Conservation (phyloP, 2,113 vertebrate species). For the Morphnarchus princeps region DNA sequence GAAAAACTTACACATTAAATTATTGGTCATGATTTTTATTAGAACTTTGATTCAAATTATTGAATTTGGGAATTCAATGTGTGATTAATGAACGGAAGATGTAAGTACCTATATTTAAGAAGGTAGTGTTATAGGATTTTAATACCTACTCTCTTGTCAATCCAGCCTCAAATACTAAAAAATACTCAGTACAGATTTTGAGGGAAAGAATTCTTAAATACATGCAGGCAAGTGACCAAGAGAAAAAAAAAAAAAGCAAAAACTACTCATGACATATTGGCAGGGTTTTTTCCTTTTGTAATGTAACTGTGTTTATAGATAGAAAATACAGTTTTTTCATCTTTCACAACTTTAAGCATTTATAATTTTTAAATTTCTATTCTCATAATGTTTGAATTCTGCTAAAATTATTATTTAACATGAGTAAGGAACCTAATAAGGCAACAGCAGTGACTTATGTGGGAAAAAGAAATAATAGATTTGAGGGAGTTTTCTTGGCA, state of each 20-base stretch:
- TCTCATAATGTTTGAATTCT: neutral
- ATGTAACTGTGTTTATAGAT: neutral
- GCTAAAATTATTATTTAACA: neutral
- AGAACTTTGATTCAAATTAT: neutral
- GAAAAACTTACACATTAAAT: neutral
- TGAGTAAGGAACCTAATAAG: neutral
- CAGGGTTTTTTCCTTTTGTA: neutral
- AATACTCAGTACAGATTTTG: neutral
- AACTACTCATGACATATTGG: neutral
- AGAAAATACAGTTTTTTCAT: neutral
- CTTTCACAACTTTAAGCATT: neutral
- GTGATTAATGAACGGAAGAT: neutral
- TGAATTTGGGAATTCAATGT: neutral
- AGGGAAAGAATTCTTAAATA: neutral
- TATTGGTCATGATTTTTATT: neutral
- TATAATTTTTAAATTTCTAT: neutral
- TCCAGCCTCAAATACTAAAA: neutral
- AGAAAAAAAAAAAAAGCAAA: neutral
- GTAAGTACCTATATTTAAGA: neutral
- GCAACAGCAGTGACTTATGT: neutral
- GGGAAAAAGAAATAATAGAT: neutral
- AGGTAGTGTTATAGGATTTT: neutral
- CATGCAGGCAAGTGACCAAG: neutral
- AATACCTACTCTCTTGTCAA: neutral
- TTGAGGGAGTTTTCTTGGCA: neutral